Conservation (phyloP, 2,797 vertebrate genomes). For the Ceyx erithaca region DNA sequence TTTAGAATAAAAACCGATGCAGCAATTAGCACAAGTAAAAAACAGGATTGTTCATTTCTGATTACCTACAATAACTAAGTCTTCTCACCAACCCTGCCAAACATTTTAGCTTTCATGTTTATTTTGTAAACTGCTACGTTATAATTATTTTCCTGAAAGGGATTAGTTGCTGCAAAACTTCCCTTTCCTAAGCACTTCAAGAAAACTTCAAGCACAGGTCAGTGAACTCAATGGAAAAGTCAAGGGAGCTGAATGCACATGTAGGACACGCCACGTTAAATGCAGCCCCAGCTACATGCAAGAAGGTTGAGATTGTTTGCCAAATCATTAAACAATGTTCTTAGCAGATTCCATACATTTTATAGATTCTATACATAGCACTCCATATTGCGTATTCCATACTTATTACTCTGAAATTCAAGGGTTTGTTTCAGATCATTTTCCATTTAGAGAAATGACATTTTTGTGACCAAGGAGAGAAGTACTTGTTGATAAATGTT, state of each 20-base stretch:
- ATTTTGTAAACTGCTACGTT: slow-evolving; percentile 36
- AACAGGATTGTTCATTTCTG: neutral
- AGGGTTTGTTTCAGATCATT: no score
- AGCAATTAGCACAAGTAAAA: neutral
- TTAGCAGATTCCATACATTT: neutral
- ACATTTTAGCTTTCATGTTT: slow-evolving; percentile 24
- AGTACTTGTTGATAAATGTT: no score
- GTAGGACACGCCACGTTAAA: slow-evolving; percentile 5
- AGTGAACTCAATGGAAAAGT: slow-evolving; percentile 17
- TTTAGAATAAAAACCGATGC: slow-evolving; percentile 2
- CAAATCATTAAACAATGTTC: neutral
- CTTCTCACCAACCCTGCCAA: neutral
- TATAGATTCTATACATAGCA: neutral
- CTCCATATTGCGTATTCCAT: neutral
- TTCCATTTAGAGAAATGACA: no score
- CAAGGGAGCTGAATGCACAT: slow-evolving; percentile 13
- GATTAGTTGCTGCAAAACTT: slow-evolving; percentile 26
- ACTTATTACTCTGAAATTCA: neutral
- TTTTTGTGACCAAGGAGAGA: no score
- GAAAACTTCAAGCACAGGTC: neutral
- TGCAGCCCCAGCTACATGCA: neutral
- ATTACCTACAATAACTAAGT: slow-evolving; percentile 3
- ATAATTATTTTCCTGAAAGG: slow-evolving; percentile 21
- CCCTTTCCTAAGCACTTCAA: slow-evolving; percentile 18
- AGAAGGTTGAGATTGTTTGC: neutral